phyloP scores from a whole-genome alignment of 2,797 vertebrate species.

The Brachymystax lenok region DNA sequence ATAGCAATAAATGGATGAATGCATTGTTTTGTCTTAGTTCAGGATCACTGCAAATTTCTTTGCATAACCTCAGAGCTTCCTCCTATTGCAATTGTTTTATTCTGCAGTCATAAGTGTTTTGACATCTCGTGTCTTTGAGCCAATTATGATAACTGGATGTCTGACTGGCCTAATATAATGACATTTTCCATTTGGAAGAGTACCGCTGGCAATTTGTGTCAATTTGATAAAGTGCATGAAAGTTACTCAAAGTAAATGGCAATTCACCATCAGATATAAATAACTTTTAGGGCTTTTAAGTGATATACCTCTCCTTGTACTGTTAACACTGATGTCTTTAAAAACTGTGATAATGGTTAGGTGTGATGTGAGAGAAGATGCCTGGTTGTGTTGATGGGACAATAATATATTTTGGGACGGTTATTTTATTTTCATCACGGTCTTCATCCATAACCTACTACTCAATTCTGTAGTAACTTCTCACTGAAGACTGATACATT shows the following conservation, averaged over 20 bases:
- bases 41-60: not conserved
- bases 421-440: too few relatives aligned
- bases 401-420: not conserved
- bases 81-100: not conserved
- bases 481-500: not conserved
- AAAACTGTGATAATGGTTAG: not conserved
- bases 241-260: not conserved
- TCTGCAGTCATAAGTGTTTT: not conserved
- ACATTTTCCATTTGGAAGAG: not conserved
- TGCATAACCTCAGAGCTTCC: not conserved
- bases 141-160: not conserved
- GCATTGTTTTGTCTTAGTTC: not conserved
- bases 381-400: not conserved
- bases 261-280: not conserved
- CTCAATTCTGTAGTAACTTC: not conserved
- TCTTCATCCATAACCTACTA: too few relatives aligned
- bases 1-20: not conserved
- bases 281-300: not conserved
- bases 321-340: not conserved
- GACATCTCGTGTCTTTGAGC: not conserved
- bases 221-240: not conserved
- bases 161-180: not conserved
- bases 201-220: not conserved
- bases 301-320: not conserved
- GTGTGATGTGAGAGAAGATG: not conserved